Conservation (phyloP, 1,140 invertebrate species). For the Hypsibius dujardini region DNA sequence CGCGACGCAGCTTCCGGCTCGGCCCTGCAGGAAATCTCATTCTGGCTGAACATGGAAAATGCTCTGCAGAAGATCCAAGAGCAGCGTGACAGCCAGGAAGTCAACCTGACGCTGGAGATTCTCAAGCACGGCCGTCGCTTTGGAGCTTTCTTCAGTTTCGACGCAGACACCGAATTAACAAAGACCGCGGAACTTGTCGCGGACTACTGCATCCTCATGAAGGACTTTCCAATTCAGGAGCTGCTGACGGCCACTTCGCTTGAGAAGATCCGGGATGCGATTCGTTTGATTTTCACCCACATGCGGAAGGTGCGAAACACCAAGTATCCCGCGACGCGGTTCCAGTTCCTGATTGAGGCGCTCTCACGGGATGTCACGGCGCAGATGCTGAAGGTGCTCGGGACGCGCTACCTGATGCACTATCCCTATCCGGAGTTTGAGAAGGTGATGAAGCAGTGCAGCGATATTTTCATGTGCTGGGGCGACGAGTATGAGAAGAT, state of each 20-base stretch:
- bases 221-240: constrained; percentile 97
- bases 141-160: constrained; percentile 94
- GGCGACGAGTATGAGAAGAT: constrained; percentile 98
- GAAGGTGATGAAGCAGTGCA: constrained; percentile 83
- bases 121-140: constrained; percentile 95
- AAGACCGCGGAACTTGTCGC: constrained; percentile 89
- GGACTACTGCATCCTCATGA: constrained; percentile 97
- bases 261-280: constrained; percentile 67
- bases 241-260: constrained; percentile 86
- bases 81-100: constrained; percentile 78
- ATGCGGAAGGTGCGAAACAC: constrained; percentile 86
- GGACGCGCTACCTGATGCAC: constrained; percentile 86
- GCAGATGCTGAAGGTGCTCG: constrained; percentile 82
- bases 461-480: constrained; percentile 90
- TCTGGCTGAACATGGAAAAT: constrained; percentile 97
- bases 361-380: constrained; percentile 84
- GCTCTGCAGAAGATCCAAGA: constrained; percentile 90
- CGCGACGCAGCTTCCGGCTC: constrained; percentile 93
- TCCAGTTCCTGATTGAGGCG: constrained; percentile 78
- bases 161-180: constrained; percentile 91
- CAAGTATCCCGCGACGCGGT: constrained; percentile 90
- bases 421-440: constrained; percentile 98
- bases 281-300: constrained; percentile 83
- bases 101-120: constrained; percentile 83
- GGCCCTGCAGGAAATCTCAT: constrained; percentile 86